phyloP scores from a whole-genome alignment of 2,113 vertebrate genomes.

The Thymallus thymallus region DNA sequence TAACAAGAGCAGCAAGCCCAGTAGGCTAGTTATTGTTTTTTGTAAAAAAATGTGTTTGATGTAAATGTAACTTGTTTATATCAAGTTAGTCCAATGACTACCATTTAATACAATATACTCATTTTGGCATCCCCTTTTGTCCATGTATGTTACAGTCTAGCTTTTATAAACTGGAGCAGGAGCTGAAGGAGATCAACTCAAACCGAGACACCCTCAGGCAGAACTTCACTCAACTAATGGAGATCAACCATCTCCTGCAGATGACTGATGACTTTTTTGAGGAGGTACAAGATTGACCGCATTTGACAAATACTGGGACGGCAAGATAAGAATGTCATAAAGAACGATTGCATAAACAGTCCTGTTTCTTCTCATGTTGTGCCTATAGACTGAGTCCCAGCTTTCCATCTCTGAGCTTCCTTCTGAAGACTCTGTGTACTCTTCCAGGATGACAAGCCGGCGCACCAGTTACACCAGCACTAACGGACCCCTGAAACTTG shows the following conservation, averaged over 20 bases:
- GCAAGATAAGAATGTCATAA: background rate
- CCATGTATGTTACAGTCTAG: background rate
- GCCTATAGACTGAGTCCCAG: conserved; percentile 38
- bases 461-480: conserved; percentile 39
- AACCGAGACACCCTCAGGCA: conserved; percentile 48
- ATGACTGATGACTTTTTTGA: conserved; percentile 58
- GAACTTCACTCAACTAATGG: conserved; percentile 53
- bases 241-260: conserved; percentile 53
- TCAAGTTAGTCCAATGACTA: too few relatives aligned
- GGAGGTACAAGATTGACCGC: conserved; percentile 35
- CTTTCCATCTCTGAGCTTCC: conserved; percentile 18
- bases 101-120: too few relatives aligned
- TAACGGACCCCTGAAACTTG: conserved; percentile 11
- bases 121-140: too few relatives aligned
- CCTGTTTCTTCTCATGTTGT: background rate
- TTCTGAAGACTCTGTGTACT: conserved; percentile 32
- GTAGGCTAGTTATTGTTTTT: too few relatives aligned
- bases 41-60: too few relatives aligned
- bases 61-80: too few relatives aligned
- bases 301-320: background rate
- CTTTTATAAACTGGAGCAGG: conserved; percentile 55
- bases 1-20: too few relatives aligned
- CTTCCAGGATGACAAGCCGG: conserved; percentile 2
- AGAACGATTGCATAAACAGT: background rate
- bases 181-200: conserved; percentile 53